Evolutionary conservation across 2,888 invertebrate species (phyloP).

Genomic region (Macrosoma leucophasiata): DNA sequence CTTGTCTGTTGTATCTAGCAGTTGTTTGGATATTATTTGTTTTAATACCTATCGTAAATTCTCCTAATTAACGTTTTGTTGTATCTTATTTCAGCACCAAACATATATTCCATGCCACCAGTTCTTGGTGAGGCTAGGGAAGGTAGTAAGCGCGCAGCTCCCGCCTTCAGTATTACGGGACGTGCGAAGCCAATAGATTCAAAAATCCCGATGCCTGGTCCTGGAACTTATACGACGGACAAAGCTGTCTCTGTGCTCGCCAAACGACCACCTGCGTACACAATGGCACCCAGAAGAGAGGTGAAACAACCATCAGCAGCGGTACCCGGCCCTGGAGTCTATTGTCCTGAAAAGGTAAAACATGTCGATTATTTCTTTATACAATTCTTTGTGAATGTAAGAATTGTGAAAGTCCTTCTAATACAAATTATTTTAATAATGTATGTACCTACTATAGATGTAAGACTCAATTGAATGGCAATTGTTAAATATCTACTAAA

Average conservation of each 20-base stretch:
- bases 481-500: no score
- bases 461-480: no score
- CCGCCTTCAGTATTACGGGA: conserved; percentile 91
- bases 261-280: conserved; percentile 85
- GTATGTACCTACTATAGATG: no score
- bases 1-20: no score
- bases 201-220: conserved; percentile 81
- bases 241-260: conserved; percentile 60
- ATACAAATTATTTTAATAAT: no score
- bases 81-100: conserved; percentile 88
- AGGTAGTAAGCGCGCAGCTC: conserved; percentile 80
- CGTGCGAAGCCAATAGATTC: conserved; percentile 78
- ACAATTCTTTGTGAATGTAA: no score
- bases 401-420: no score
- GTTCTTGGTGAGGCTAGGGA: conserved; percentile 78
- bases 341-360: conserved; percentile 79
- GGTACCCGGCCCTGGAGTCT: conserved; percentile 78
- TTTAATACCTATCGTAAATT: not conserved
- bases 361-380: no score
- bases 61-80: not conserved
- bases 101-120: conserved; percentile 90
- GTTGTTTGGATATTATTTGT: conserved; percentile 1
- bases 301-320: conserved; percentile 48
- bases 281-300: conserved; percentile 81
- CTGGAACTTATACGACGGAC: conserved; percentile 83